phyloP scores from a whole-genome alignment of 30 jellyfish, hydroid and myxozoan species.

The Aurelia coerulea region DNA sequence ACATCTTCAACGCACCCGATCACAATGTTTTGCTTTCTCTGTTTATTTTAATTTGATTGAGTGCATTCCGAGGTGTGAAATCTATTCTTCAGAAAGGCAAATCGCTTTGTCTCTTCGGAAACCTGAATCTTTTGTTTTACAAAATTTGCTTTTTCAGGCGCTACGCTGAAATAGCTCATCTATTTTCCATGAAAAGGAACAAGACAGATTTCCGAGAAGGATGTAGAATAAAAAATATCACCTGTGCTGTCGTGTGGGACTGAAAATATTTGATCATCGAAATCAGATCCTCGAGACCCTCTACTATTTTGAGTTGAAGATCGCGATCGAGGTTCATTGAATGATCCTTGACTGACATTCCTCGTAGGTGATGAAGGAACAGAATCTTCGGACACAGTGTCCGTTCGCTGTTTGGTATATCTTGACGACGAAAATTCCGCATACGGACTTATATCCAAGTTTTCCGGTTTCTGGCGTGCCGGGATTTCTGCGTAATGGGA shows the following conservation, averaged over 20 bases:
- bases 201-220: too few species aligned
- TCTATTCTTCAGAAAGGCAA: too few species aligned
- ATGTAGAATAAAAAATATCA: too few species aligned
- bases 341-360: conserved; percentile 34
- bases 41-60: too few species aligned
- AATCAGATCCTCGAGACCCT: conserved; percentile 65
- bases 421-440: conserved; percentile 45
- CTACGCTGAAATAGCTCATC: too few species aligned
- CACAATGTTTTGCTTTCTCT: too few species aligned
- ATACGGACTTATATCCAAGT: conserved; percentile 68
- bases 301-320: conserved; percentile 87
- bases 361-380: conserved; percentile 85
- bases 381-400: conserved; percentile 79
- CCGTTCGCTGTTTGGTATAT: conserved; percentile 32
- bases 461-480: conserved; percentile 24
- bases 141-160: too few species aligned
- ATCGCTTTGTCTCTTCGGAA: too few species aligned
- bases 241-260: conserved; percentile 78
- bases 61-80: too few species aligned
- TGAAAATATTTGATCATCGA: conserved; percentile 25
- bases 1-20: too few species aligned
- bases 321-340: conserved; percentile 67
- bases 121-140: too few species aligned
- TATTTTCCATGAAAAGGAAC: too few species aligned
- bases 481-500: conserved; percentile 74